These are phyloP conservation scores for Hypena proboscidalis DNA, from an alignment of 2,888 invertebrate species.

Conservation along the genomic window DNA sequence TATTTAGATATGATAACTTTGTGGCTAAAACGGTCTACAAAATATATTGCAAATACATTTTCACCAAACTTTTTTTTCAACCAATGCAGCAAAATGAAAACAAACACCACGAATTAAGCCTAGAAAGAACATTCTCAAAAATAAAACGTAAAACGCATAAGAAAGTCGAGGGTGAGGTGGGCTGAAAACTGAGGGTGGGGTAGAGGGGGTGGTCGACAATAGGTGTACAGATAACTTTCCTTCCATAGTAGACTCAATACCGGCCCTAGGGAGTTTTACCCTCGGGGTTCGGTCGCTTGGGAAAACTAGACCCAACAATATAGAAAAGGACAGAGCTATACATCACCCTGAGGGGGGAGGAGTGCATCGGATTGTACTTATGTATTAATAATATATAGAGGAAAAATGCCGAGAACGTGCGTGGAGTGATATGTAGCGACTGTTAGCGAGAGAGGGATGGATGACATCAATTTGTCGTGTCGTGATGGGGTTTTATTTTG, in stretches of 20 bases:
- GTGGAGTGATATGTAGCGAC: slow-evolving; percentile 83
- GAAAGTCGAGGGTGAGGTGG: slow-evolving; percentile 68
- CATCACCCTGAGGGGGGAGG: slow-evolving; percentile 56
- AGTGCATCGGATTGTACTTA: slow-evolving; percentile 77
- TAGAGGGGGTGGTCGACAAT: slow-evolving; percentile 75
- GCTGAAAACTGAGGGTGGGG: slow-evolving; percentile 55
- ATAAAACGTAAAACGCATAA: slow-evolving; percentile 84
- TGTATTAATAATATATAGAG: slow-evolving; percentile 85
- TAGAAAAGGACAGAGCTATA: slow-evolving; percentile 78
- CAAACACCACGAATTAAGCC: slow-evolving; percentile 43
- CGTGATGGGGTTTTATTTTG: slow-evolving; percentile 85
- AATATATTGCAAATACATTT: too few species aligned
- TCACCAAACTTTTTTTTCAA: slow-evolving; percentile 3
- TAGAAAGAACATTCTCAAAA: slow-evolving; percentile 59
- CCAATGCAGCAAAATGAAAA: slow-evolving; percentile 31
- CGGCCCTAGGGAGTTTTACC: slow-evolving; percentile 84
- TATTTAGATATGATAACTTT: too few species aligned
- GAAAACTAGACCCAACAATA: slow-evolving; percentile 86
- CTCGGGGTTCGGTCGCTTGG: slow-evolving; percentile 84
- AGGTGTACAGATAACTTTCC: slow-evolving; percentile 85
- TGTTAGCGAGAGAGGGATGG: slow-evolving; percentile 83
- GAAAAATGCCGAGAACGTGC: slow-evolving; percentile 84
- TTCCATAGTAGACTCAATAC: slow-evolving; percentile 85
- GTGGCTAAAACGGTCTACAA: too few species aligned
- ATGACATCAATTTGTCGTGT: slow-evolving; percentile 85